Evolutionary conservation across 2,888 invertebrate species (phyloP).

Genomic region (Tenodera sinensis): DNA sequence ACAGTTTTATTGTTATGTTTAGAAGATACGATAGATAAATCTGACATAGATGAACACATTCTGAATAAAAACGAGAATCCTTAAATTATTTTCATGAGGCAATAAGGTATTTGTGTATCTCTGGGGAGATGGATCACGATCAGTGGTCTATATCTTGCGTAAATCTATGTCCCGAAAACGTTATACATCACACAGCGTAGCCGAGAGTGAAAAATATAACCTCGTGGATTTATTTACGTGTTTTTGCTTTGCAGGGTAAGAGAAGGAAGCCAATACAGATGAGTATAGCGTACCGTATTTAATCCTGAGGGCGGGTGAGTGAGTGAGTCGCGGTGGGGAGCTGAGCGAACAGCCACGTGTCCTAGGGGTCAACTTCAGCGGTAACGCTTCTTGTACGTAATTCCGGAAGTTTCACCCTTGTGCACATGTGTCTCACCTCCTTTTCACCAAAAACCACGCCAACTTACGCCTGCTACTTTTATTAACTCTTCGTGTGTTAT

Average conservation of each 20-base stretch:
- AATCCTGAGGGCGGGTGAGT: not conserved
- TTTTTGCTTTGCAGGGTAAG: not conserved
- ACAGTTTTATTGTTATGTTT: too few species aligned
- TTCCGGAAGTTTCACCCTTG: not conserved
- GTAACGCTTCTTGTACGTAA: not conserved
- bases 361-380: not conserved
- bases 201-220: not conserved
- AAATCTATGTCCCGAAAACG: too few species aligned
- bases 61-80: too few species aligned
- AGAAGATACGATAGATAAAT: too few species aligned
- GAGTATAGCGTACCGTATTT: not conserved
- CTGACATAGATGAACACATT: too few species aligned
- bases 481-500: not conserved
- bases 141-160: too few species aligned
- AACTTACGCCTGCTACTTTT: not conserved
- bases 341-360: not conserved
- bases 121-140: too few species aligned
- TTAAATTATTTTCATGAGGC: too few species aligned
- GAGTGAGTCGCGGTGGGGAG: too few species aligned
- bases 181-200: not conserved
- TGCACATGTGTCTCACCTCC: not conserved
- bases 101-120: too few species aligned
- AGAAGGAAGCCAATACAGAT: too few species aligned
- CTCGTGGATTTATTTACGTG: not conserved
- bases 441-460: not conserved